These are phyloP conservation scores for Cerastoderma edule DNA, from an alignment of 2,888 invertebrate species.

Conservation along the genomic window DNA sequence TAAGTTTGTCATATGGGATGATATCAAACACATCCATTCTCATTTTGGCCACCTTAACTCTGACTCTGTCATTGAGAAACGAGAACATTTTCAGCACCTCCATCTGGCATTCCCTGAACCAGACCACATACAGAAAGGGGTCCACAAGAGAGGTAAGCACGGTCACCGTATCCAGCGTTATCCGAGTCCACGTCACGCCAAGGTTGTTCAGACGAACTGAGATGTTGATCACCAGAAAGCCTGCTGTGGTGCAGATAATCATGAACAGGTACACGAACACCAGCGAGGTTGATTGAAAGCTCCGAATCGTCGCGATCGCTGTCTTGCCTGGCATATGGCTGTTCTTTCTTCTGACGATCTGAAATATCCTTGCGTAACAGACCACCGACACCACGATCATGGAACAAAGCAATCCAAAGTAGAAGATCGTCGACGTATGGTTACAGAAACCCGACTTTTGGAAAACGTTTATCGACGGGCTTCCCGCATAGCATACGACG, in stretches of 20 bases:
- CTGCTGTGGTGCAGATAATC: constrained; percentile 23
- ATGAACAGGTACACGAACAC: constrained; percentile 32
- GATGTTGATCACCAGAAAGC: constrained; percentile 21
- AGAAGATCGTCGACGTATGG: not conserved
- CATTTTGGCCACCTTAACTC: constrained; percentile 17
- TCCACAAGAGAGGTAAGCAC: constrained; percentile 32
- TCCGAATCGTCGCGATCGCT: constrained; percentile 21
- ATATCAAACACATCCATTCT: constrained; percentile 18
- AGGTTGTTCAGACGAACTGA: constrained; percentile 18
- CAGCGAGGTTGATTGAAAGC: constrained; percentile 33
- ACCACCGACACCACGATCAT: constrained; percentile 6
- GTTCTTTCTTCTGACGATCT: constrained; percentile 1
- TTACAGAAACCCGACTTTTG: constrained; percentile 4
- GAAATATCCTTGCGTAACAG: constrained; percentile 34
- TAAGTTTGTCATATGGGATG: not conserved
- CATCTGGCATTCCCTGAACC: constrained; percentile 41
- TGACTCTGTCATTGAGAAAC: not conserved
- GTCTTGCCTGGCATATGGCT: constrained; percentile 10
- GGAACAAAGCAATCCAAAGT: not conserved
- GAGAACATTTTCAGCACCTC: constrained; percentile 25
- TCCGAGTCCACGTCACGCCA: constrained; percentile 8
- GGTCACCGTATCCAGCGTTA: constrained; percentile 12
- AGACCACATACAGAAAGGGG: constrained; percentile 39
- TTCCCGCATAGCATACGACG: not conserved
- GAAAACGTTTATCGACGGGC: not conserved